Evolutionary conservation across 35 echinoderm and acorn worm species (phyloP).

Genomic region (Acanthaster planci): DNA sequence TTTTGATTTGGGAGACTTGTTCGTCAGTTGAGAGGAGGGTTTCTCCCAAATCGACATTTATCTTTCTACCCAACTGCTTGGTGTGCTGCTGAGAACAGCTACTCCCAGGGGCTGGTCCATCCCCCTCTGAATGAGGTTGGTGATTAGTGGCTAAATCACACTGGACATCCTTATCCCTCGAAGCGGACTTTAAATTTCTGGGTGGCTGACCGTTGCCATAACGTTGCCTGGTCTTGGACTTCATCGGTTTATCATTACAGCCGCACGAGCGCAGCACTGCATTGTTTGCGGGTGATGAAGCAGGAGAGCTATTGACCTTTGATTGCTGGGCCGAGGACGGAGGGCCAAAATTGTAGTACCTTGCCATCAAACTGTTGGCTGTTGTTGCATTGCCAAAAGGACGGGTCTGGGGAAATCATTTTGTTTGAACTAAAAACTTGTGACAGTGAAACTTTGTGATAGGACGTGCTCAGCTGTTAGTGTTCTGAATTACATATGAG

Average conservation of each 20-base stretch:
- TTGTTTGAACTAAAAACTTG: too few species aligned
- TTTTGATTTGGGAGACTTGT: not conserved
- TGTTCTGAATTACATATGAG: too few species aligned
- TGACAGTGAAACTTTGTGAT: too few species aligned
- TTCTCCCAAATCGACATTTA: not conserved
- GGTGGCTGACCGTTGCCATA: not conserved
- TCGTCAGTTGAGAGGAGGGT: not conserved
- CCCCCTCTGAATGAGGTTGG: not conserved
- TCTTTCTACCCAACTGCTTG: not conserved
- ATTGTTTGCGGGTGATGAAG: not conserved
- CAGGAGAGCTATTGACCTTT: not conserved
- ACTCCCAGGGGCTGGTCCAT: not conserved
- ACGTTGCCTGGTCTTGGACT: not conserved
- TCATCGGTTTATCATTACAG: not conserved
- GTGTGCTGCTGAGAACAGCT: not conserved
- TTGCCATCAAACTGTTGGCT: slow-evolving; percentile 68
- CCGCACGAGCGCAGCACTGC: not conserved
- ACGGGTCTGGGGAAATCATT: slow-evolving; percentile 30
- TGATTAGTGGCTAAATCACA: not conserved
- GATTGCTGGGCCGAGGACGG: not conserved
- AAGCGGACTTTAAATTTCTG: not conserved
- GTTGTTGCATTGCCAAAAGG: slow-evolving; percentile 90
- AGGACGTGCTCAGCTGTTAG: too few species aligned
- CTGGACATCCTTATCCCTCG: not conserved
- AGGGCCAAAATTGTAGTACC: slow-evolving; percentile 31